phyloP scores from a whole-genome alignment of 1,140 invertebrate species.

The Pollicipes pollicipes region DNA sequence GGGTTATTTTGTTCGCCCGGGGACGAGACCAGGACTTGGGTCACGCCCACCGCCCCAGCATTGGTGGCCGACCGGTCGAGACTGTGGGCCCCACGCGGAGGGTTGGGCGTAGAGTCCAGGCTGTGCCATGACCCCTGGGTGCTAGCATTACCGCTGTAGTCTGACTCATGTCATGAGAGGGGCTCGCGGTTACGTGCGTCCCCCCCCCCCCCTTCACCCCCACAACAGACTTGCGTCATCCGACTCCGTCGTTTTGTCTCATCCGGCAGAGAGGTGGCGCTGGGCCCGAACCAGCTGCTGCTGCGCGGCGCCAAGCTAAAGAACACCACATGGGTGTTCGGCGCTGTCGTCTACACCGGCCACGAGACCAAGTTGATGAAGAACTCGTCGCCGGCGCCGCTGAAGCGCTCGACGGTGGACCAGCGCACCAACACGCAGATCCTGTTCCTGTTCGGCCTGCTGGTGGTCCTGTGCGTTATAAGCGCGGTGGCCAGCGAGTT shows the following conservation, averaged over 20 bases:
- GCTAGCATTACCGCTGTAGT: too few relatives aligned
- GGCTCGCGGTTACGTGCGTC: too few relatives aligned
- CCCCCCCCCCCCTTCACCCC: neutral
- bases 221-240: too few relatives aligned
- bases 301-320: conserved; percentile 84
- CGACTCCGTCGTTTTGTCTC: neutral
- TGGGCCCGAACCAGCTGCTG: conserved; percentile 86
- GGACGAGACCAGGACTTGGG: too few relatives aligned
- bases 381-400: conserved; percentile 65
- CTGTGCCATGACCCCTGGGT: too few relatives aligned
- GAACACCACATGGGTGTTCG: conserved; percentile 88
- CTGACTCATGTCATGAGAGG: too few relatives aligned
- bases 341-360: conserved; percentile 84
- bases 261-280: conserved; percentile 34
- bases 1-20: too few relatives aligned
- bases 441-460: conserved; percentile 69
- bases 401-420: conserved; percentile 87
- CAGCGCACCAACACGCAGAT: conserved; percentile 79
- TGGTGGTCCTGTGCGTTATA: conserved; percentile 72
- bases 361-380: conserved; percentile 95
- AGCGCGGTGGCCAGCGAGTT: conserved; percentile 73
- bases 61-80: too few relatives aligned
- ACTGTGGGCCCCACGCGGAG: too few relatives aligned
- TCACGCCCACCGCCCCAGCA: too few relatives aligned
- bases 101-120: too few relatives aligned